These are phyloP conservation scores for Oxycera nigricornis DNA, from an alignment of 2,888 invertebrate species.

Conservation along the genomic window DNA sequence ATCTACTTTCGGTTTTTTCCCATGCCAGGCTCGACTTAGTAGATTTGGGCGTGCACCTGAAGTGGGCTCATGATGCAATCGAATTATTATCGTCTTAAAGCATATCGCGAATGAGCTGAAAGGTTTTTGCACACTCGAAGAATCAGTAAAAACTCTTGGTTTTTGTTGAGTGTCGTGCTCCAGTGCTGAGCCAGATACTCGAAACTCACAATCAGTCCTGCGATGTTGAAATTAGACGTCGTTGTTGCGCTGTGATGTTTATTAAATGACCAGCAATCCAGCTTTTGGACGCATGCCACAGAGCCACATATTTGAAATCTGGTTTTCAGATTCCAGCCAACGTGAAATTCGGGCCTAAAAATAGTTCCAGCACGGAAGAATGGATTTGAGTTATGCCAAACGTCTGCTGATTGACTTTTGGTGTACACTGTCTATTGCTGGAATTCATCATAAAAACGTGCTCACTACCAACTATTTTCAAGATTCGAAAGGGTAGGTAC, in stretches of 20 bases:
- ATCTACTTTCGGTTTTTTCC: slow-evolving; percentile 23
- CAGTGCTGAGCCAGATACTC: background rate
- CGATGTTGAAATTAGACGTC: slow-evolving; percentile 1
- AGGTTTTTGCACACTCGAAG: slow-evolving; percentile 4
- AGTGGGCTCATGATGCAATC: slow-evolving; percentile 12
- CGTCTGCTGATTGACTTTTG: slow-evolving; percentile 18
- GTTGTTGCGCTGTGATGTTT: no score
- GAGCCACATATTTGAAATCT: background rate
- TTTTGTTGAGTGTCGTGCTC: background rate
- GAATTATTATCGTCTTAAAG: slow-evolving; percentile 25
- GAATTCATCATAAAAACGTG: background rate
- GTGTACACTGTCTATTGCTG: background rate
- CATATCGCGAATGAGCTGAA: slow-evolving; percentile 19
- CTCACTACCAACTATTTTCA: background rate
- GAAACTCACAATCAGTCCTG: background rate
- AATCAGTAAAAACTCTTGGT: slow-evolving; percentile 7
- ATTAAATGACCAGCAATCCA: background rate
- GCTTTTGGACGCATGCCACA: background rate
- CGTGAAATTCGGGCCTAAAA: background rate
- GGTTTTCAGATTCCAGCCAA: slow-evolving; percentile 15
- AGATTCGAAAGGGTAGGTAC: background rate
- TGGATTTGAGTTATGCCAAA: slow-evolving; percentile 19
- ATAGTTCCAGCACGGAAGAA: slow-evolving; percentile 7
- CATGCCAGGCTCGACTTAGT: background rate
- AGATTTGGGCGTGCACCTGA: background rate